A percentile compares a stretch with the other conserved stretches of the same genome.
Evolutionary conservation across 1,140 invertebrate species (phyloP).

Genomic region (Gryllus bimaculatus): DNA sequence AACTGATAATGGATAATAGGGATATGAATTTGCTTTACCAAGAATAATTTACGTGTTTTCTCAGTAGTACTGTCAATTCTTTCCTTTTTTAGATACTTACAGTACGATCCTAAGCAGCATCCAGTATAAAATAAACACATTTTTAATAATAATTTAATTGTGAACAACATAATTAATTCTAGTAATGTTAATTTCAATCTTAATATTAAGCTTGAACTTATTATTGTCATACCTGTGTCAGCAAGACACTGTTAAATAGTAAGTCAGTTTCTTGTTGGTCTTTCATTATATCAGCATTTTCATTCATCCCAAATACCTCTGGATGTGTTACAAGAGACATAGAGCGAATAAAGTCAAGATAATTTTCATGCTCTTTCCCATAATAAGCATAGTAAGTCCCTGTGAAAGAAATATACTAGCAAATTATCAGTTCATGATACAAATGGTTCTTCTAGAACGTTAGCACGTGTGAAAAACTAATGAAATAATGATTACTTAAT

Average conservation of each 20-base stretch:
- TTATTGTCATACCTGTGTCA: constrained; percentile 63
- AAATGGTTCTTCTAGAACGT: too few species aligned
- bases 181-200: not conserved
- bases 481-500: too few species aligned
- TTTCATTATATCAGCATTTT: constrained; percentile 90
- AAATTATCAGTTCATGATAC: too few species aligned
- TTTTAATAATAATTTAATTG: constrained; percentile 3
- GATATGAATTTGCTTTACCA: too few species aligned
- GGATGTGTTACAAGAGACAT: constrained; percentile 73
- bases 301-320: constrained; percentile 85
- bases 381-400: constrained; percentile 66
- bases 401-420: constrained; percentile 26
- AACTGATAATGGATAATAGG: too few species aligned
- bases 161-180: not conserved
- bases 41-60: not conserved
- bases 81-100: constrained; percentile 31
- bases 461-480: too few species aligned
- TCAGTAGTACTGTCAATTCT: not conserved
- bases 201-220: too few species aligned
- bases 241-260: constrained; percentile 65
- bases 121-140: constrained; percentile 19
- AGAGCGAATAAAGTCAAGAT: constrained; percentile 63
- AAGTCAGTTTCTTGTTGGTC: constrained; percentile 80
- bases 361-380: constrained; percentile 64
- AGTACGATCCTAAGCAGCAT: constrained; percentile 34